phyloP scores from a whole-genome alignment of 2,888 invertebrate genomes.

The Aphodius sticticus region DNA sequence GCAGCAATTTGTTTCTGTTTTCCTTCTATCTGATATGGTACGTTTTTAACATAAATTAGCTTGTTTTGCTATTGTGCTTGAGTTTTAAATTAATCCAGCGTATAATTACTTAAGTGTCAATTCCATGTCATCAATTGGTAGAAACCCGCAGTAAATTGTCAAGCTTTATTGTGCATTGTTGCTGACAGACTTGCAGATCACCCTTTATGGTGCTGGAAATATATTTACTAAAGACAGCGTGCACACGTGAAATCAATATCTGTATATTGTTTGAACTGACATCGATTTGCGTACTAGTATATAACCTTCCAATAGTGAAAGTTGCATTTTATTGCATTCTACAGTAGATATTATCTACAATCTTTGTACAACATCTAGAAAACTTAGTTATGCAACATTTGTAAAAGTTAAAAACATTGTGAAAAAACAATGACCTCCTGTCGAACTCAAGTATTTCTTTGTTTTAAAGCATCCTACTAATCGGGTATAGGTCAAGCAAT shows the following conservation, averaged over 20 bases:
- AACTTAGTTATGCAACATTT: neutral
- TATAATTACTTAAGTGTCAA: too few relatives aligned
- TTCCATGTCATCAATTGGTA: neutral
- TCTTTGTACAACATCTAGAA: neutral
- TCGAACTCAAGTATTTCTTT: too few relatives aligned
- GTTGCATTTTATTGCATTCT: neutral
- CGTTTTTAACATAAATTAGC: too few relatives aligned
- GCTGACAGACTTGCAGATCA: neutral
- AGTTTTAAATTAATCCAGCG: too few relatives aligned
- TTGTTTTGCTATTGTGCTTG: too few relatives aligned
- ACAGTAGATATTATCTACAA: neutral
- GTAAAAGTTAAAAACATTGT: too few relatives aligned
- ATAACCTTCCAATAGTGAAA: neutral
- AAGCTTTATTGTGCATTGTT: neutral
- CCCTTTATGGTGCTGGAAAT: neutral
- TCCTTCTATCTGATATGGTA: too few relatives aligned
- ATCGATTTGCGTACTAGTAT: neutral
- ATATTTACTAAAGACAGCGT: neutral
- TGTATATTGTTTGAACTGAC: neutral
- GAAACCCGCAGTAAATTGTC: neutral
- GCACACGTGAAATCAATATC: too few relatives aligned
- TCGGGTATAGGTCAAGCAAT: too few relatives aligned
- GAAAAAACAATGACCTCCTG: too few relatives aligned
- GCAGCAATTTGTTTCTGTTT: too few relatives aligned
- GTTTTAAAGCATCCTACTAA: too few relatives aligned